phyloP scores from a whole-genome alignment of 2,888 invertebrate species.

The Scrobipalpa atriplicella region DNA sequence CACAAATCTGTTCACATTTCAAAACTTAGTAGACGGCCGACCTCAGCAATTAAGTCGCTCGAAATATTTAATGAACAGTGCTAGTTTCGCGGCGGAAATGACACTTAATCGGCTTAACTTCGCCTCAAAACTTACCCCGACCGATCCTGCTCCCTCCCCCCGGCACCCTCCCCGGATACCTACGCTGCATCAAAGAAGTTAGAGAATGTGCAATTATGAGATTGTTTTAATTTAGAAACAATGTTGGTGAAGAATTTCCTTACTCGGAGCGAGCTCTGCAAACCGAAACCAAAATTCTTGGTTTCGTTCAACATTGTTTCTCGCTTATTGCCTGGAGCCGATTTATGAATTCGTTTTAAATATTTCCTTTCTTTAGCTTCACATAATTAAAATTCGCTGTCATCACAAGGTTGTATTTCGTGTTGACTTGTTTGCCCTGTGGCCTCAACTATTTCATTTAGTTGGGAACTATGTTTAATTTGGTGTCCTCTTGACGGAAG shows the following conservation, averaged over 20 bases:
- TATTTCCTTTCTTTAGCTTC: background rate
- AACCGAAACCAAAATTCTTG: slow-evolving; percentile 79
- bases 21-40: slow-evolving; percentile 64
- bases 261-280: slow-evolving; percentile 69
- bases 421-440: background rate
- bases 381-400: background rate
- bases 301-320: slow-evolving; percentile 75
- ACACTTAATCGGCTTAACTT: slow-evolving; percentile 81
- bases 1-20: slow-evolving; percentile 59
- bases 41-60: slow-evolving; percentile 77
- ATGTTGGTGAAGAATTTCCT: slow-evolving; percentile 79
- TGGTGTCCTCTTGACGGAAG: slow-evolving; percentile 14
- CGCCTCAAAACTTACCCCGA: slow-evolving; percentile 72
- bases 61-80: slow-evolving; percentile 81
- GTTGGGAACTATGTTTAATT: slow-evolving; percentile 20
- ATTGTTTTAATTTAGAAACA: slow-evolving; percentile 83
- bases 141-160: slow-evolving; percentile 45
- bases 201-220: slow-evolving; percentile 82
- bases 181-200: slow-evolving; percentile 78
- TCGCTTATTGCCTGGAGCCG: slow-evolving; percentile 61
- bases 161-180: slow-evolving; percentile 36
- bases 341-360: slow-evolving; percentile 26
- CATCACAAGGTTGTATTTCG: background rate
- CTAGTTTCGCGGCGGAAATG: slow-evolving; percentile 79
- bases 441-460: slow-evolving; percentile 14